Conservation (phyloP, 92 coral and sea anemone species). For the Galaxea fascicularis region DNA sequence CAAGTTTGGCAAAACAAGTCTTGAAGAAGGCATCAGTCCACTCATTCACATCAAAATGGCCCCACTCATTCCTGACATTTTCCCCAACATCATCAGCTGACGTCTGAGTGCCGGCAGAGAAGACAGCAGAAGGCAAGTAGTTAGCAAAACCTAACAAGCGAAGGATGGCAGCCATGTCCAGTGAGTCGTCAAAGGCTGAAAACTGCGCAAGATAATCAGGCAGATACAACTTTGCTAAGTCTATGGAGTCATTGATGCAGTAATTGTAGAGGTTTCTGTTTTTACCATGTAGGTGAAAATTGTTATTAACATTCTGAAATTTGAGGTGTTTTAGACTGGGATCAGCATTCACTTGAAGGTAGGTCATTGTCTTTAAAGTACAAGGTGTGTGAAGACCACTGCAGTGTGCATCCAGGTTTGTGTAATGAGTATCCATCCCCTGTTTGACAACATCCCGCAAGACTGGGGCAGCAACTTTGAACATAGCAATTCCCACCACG, state of each 20-base stretch:
- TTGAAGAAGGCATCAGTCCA: conserved; percentile 36
- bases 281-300: conserved; percentile 12
- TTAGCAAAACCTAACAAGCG: conserved; percentile 23
- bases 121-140: conserved; percentile 5
- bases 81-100: conserved; percentile 49
- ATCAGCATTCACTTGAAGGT: conserved; percentile 9
- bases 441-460: no score
- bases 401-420: no score
- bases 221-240: conserved; percentile 46
- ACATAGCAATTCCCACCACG: not conserved
- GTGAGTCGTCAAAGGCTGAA: conserved; percentile 45
- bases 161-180: conserved; percentile 40
- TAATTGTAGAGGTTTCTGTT: conserved; percentile 20
- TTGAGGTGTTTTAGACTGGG: not conserved
- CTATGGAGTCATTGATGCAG: conserved; percentile 26
- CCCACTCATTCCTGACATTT: conserved; percentile 45
- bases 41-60: conserved; percentile 36
- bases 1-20: conserved; percentile 38
- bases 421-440: no score
- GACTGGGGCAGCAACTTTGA: no score
- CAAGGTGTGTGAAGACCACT: not conserved
- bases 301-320: conserved; percentile 37
- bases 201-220: conserved; percentile 40
- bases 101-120: conserved; percentile 17
- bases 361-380: conserved; percentile 9